These are phyloP conservation scores for Erpornis zantholeuca DNA, from an alignment of 2,113 vertebrate genomes.

Conservation along the genomic window DNA sequence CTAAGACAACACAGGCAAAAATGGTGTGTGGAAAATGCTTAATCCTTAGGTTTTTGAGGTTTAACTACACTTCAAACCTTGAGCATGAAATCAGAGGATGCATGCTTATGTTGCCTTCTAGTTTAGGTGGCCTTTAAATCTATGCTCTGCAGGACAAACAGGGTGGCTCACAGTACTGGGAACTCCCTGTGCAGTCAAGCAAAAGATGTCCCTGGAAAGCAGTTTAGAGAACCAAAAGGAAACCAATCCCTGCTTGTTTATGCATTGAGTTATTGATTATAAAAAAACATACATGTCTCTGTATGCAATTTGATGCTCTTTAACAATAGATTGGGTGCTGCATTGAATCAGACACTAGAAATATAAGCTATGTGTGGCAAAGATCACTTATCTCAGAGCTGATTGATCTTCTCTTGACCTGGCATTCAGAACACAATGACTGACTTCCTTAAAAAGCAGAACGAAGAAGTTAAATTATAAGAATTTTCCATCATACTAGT, in stretches of 20 bases:
- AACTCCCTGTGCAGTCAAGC: not conserved
- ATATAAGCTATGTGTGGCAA: not conserved
- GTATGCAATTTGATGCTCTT: not conserved
- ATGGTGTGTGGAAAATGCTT: not conserved
- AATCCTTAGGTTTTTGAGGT: not conserved
- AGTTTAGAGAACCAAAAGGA: not conserved
- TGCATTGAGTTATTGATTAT: not conserved
- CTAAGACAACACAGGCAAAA: not conserved
- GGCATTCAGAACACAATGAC: not conserved
- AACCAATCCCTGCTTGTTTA: not conserved
- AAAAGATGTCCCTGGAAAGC: not conserved
- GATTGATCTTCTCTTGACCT: not conserved
- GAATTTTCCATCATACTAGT: not conserved
- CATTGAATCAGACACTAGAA: not conserved
- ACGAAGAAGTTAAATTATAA: not conserved
- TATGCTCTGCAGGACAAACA: not conserved
- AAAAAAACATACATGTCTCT: not conserved
- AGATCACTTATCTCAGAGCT: not conserved
- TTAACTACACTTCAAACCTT: not conserved
- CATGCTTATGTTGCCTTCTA: not conserved
- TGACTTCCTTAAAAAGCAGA: not conserved
- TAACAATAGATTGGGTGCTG: not conserved
- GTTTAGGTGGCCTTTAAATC: not conserved
- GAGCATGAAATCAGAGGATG: not conserved
- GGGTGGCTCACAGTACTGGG: not conserved